Evolutionary conservation across 30 jellyfish, hydroid and myxozoan species (phyloP).

Genomic region (Turritopsis rubra): DNA sequence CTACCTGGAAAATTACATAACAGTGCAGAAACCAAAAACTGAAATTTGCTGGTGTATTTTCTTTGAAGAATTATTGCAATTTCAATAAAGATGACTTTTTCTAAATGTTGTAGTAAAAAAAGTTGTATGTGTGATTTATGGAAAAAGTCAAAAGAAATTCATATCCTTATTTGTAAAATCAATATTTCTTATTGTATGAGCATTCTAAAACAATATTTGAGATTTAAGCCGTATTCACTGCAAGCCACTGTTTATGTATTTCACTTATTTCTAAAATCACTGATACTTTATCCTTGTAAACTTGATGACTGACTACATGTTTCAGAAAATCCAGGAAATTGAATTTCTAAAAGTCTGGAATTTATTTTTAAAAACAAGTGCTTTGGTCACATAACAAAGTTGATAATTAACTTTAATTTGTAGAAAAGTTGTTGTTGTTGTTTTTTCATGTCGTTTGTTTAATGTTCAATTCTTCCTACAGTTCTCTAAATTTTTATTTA

Average conservation of each 20-base stretch:
- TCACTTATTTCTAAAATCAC: background rate
- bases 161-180: background rate
- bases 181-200: background rate
- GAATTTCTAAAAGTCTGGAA: too few species aligned
- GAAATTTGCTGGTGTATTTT: background rate
- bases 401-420: background rate
- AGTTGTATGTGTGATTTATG: background rate
- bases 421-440: background rate
- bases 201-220: background rate
- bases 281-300: background rate
- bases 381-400: background rate
- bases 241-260: background rate
- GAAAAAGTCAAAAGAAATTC: background rate
- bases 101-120: background rate
- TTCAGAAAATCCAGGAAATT: background rate
- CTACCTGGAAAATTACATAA: background rate
- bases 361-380: too few species aligned
- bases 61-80: background rate
- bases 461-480: background rate
- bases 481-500: background rate
- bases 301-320: background rate
- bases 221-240: background rate
- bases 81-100: background rate
- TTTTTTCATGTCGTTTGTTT: background rate
- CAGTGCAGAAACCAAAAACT: background rate